phyloP scores from a whole-genome alignment of 2,113 vertebrate species.

The Carlito syrichta region DNA sequence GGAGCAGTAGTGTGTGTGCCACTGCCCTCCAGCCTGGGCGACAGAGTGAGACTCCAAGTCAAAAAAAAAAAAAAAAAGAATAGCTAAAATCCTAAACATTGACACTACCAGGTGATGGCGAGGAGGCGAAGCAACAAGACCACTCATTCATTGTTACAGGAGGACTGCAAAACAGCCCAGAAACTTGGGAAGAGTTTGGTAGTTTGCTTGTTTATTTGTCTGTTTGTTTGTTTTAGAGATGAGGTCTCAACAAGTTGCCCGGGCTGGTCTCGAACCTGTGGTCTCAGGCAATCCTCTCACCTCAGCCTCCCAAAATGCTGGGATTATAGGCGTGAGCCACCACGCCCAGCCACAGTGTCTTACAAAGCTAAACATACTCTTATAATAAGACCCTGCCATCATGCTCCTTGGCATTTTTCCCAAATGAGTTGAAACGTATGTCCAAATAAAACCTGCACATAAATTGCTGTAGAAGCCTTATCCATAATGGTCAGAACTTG shows the following conservation, averaged over 20 bases:
- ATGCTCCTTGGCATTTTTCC: not conserved
- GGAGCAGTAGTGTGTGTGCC: no score
- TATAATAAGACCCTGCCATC: not conserved
- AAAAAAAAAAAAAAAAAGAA: no score
- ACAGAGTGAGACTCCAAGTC: no score
- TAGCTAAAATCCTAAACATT: not conserved
- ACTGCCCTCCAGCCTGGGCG: no score
- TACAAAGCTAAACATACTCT: not conserved
- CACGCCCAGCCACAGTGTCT: no score
- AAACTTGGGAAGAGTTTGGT: not conserved
- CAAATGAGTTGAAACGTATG: not conserved
- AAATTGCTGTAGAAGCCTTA: not conserved
- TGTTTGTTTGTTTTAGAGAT: no score
- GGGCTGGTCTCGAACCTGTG: no score
- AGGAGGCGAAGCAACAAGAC: not conserved
- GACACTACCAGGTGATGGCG: not conserved
- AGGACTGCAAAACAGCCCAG: not conserved
- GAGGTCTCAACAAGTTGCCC: no score
- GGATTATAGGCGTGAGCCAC: no score
- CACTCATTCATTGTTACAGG: not conserved
- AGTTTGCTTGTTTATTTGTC: no score
- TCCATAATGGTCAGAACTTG: not conserved
- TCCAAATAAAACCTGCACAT: not conserved
- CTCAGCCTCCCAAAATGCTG: no score
- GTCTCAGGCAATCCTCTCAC: no score